Conservation (phyloP, 2,113 vertebrate species). For the Stictonetta naevosa region DNA sequence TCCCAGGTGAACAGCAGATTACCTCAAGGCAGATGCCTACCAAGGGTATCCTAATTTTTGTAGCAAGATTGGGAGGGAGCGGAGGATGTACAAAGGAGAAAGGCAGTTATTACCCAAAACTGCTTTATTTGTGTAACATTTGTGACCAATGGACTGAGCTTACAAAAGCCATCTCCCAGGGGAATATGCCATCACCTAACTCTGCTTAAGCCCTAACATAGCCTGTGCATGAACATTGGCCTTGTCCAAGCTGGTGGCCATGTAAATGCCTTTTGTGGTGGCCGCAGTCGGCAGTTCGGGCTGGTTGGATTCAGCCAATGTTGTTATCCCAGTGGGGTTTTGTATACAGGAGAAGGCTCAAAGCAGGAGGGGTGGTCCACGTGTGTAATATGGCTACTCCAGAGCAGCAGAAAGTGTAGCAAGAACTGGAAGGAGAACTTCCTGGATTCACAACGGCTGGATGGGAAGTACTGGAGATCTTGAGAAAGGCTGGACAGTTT, state of each 20-base stretch:
- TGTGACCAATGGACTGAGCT: not conserved
- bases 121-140: not conserved
- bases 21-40: not conserved
- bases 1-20: not conserved
- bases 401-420: not conserved
- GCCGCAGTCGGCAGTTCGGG: not conserved
- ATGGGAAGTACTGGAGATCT: not conserved
- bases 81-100: not conserved
- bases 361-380: not conserved
- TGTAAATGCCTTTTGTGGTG: not conserved
- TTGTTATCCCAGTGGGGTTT: not conserved
- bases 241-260: not conserved
- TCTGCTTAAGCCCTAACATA: not conserved
- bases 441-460: not conserved
- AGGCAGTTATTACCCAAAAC: not conserved
- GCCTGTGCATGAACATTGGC: not conserved
- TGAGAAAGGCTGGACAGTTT: conserved; percentile 52
- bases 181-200: not conserved
- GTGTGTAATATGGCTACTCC: not conserved
- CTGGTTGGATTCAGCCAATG: not conserved
- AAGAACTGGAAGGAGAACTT: not conserved
- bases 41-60: not conserved
- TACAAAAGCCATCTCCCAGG: not conserved
- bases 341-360: not conserved
- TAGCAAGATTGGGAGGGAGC: not conserved